Evolutionary conservation across 2,888 invertebrate genomes (phyloP).

Genomic region (Laothoe populi): DNA sequence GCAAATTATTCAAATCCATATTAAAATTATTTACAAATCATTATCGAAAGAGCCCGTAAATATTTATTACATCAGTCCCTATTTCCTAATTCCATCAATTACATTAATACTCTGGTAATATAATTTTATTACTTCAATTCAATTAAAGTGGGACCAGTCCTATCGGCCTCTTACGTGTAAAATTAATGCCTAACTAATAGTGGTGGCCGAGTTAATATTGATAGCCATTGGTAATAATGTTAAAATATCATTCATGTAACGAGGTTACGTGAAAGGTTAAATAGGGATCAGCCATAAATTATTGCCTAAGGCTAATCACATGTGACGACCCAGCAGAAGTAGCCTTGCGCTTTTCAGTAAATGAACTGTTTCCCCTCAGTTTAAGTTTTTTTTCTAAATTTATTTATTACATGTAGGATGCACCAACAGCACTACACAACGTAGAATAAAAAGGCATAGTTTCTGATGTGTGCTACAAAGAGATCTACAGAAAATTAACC

Average conservation of each 20-base stretch:
- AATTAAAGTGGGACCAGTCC: constrained; percentile 3
- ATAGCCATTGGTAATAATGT: constrained; percentile 15
- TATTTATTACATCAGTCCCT: background rate
- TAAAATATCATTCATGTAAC: constrained; percentile 25
- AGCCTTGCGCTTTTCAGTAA: no score
- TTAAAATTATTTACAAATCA: background rate
- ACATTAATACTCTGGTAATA: constrained; percentile 1
- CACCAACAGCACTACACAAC: no score
- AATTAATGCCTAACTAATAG: constrained; percentile 21
- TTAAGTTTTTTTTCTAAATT: no score
- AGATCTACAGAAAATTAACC: no score
- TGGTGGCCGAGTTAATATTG: constrained; percentile 16
- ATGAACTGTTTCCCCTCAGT: no score
- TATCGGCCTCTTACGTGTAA: constrained; percentile 23
- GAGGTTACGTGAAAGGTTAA: constrained; percentile 1
- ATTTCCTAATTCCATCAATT: background rate
- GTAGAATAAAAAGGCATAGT: no score
- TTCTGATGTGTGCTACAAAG: no score
- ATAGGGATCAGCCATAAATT: constrained; percentile 8
- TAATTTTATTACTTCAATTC: constrained; percentile 14
- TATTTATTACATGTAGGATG: no score
- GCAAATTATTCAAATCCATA: no score
- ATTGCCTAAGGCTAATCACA: background rate
- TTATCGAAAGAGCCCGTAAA: background rate
- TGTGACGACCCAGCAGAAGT: background rate